Percentiles rank a stretch among this genome's conserved stretches.
Evolutionary conservation across 23 tunicate species (phyloP).

Genomic region (Trididemnum miniatum): DNA sequence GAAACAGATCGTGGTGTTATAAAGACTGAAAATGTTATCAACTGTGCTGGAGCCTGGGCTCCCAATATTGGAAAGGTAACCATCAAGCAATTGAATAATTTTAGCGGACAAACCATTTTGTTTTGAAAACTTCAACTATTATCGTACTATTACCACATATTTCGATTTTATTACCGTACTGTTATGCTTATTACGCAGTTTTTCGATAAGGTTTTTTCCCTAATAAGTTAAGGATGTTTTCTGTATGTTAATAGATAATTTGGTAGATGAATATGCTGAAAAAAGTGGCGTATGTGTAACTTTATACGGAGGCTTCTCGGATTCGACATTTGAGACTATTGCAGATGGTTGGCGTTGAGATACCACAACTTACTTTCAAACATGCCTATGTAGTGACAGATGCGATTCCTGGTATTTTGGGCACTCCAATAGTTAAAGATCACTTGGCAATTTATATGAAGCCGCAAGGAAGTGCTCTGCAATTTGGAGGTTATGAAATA

Average conservation of each 20-base stretch:
- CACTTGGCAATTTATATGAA: slow-evolving; percentile 53
- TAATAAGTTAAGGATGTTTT: no score
- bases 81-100: not conserved
- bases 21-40: slow-evolving; percentile 57
- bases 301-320: no score
- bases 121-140: no score
- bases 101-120: not conserved
- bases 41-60: slow-evolving; percentile 74
- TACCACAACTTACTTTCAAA: slow-evolving; percentile 62
- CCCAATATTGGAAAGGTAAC: slow-evolving; percentile 60
- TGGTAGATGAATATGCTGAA: no score
- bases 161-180: no score
- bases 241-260: no score
- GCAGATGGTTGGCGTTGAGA: slow-evolving; percentile 69
- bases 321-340: no score
- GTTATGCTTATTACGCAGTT: no score
- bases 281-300: no score
- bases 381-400: slow-evolving; percentile 78
- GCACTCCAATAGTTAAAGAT: slow-evolving; percentile 65
- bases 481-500: slow-evolving; percentile 78
- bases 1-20: slow-evolving; percentile 51
- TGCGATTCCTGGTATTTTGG: slow-evolving; percentile 56
- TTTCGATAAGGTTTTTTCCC: no score
- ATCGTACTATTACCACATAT: no score
- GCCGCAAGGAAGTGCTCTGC: slow-evolving; percentile 83